Evolutionary conservation across 2,113 vertebrate species (phyloP), one percentile per base, ranked within the genome.

Genomic region (Albula glossodonta): DNA sequence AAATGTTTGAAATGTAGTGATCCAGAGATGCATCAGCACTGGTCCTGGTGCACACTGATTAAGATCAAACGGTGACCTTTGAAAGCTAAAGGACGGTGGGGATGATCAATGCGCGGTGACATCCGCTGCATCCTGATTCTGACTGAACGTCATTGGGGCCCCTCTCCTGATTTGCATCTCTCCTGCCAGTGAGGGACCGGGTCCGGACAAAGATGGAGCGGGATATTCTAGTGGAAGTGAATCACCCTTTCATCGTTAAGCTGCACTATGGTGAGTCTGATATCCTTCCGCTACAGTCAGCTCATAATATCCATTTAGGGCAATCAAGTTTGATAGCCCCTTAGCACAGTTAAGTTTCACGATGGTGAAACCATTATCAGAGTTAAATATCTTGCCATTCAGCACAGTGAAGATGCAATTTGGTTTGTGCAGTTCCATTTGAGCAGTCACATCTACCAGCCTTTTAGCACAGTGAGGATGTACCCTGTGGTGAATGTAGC

Each of bases 201-300:
- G 97, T 99, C 95, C 97, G 98, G 51, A 99, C 98, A 88, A 99
- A 99, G 89, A 98, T 99, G 98, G 98, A 99, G 91, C 95, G 98
- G 90, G 98, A 99, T 95, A 99, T 99, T 96, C 94, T 99, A 91
- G 98, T 98, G 87, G 98, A 99, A 94, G 98, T 99, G 86, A 99
- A 98, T 93, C 98, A 99, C 94, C 98, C 98, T 83, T 99, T 99
- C 95, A 99, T 99, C 92, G 98, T 99, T 93, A 99, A 99, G 91
- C 96, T 99, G 96, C 98, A 99, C 96, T 99, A 99, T 95, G 98
- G 98, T 98, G 94, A 95, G 97, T 94, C 85, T 74, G 7, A 3
- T 66, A 51, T 19, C 53, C 53, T 7, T 82, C 22, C 19, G 8
- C 11, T n/a, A 48, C 70, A 78, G 60, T 66, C 31, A 41, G 31